These are phyloP conservation scores for Bombus difficillimus DNA, from an alignment of 1,140 invertebrate genomes.

Conservation along the genomic window DNA sequence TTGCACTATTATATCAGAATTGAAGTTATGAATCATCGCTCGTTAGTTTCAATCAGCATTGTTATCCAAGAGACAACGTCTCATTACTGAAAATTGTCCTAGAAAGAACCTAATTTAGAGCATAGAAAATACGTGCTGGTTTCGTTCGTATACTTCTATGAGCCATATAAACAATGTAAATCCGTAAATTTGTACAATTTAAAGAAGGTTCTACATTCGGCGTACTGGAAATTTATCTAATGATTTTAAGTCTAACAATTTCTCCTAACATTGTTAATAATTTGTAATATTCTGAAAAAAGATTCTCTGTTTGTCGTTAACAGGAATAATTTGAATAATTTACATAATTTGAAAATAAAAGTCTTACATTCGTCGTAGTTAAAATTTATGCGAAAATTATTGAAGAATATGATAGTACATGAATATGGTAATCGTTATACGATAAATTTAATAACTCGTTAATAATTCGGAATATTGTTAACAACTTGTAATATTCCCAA, in stretches of 20 bases:
- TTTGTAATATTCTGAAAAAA: not conserved
- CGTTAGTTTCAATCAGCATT: constrained; percentile 22
- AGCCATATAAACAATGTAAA: not conserved
- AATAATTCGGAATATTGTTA: not conserved
- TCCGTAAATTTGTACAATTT: not conserved
- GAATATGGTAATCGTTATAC: not conserved
- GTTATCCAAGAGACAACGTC: not conserved
- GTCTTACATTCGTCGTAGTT: not conserved
- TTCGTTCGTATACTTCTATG: not conserved
- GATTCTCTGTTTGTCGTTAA: not conserved
- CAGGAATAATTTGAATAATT: too few relatives aligned
- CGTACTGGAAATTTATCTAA: not conserved
- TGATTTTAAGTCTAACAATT: not conserved
- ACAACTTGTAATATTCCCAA: not conserved
- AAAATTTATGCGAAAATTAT: not conserved
- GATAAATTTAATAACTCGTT: not conserved
- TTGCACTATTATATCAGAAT: constrained; percentile 1
- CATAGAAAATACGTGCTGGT: not conserved
- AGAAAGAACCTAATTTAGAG: not conserved
- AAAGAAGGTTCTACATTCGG: not conserved
- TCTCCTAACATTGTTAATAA: not conserved
- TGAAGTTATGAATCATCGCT: constrained; percentile 20
- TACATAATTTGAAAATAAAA: not conserved
- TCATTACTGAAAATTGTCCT: constrained; percentile 16
- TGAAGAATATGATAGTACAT: too few relatives aligned